These are phyloP conservation scores for Drosophila tanythrix DNA, from an alignment of 2,888 invertebrate genomes.

Conservation along the genomic window DNA sequence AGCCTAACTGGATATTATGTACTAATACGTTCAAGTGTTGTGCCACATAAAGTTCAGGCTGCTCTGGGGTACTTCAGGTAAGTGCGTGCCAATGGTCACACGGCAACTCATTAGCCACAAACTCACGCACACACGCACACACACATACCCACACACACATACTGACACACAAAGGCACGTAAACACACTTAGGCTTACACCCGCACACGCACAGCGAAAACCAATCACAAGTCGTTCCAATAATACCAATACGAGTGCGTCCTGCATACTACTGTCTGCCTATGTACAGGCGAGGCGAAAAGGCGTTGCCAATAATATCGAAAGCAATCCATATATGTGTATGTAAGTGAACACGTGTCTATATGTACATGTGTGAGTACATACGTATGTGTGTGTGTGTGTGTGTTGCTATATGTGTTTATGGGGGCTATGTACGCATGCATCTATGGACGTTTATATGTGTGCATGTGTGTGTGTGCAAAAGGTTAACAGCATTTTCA, in stretches of 20 bases:
- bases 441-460: background rate
- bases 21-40: background rate
- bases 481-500: conserved; percentile 77
- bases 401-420: conserved; percentile 12
- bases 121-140: background rate
- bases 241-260: conserved; percentile 53
- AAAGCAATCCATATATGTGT: conserved; percentile 73
- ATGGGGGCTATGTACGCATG: background rate
- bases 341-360: conserved; percentile 6
- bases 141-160: background rate
- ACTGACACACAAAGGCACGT: no score
- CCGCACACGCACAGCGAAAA: conserved; percentile 44
- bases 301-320: conserved; percentile 82
- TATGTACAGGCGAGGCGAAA: conserved; percentile 51
- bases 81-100: conserved; percentile 31
- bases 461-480: conserved; percentile 39
- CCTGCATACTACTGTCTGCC: conserved; percentile 17
- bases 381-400: background rate
- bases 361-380: background rate
- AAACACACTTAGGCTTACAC: background rate
- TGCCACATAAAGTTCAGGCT: background rate
- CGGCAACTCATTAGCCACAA: conserved; percentile 12
- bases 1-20: background rate
- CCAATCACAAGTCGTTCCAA: conserved; percentile 65
- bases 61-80: conserved; percentile 42